These are phyloP conservation scores for Apoderus coryli DNA, from an alignment of 2,888 invertebrate genomes.

Conservation along the genomic window DNA sequence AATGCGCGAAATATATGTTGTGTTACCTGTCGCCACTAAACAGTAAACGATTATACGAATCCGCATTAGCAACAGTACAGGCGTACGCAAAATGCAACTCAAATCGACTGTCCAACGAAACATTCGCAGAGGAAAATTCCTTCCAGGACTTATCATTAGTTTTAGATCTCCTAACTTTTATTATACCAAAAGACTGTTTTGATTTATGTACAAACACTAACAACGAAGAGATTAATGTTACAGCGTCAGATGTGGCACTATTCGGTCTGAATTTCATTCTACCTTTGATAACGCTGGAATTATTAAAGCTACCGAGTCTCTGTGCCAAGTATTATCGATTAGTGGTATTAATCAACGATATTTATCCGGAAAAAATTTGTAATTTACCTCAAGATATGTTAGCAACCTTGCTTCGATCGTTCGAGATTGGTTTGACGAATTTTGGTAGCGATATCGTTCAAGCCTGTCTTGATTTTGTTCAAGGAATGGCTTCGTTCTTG, in stretches of 20 bases:
- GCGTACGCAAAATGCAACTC: conserved; percentile 52
- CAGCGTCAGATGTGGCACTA: conserved; percentile 48
- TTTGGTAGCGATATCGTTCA: conserved; percentile 42
- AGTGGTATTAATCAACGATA: conserved; percentile 48
- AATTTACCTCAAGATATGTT: conserved; percentile 36
- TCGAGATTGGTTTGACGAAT: conserved; percentile 44
- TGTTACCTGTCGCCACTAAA: conserved; percentile 45
- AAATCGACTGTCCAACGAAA: conserved; percentile 44
- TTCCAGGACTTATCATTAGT: conserved; percentile 64
- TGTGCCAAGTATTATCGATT: conserved; percentile 48
- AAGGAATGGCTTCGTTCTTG: conserved; percentile 37
- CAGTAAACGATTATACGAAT: conserved; percentile 47
- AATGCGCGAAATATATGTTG: conserved; percentile 55
- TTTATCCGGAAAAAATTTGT: conserved; percentile 47
- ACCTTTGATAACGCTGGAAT: conserved; percentile 55
- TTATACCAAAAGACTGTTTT: conserved; percentile 32
- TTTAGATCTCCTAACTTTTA: conserved; percentile 52
- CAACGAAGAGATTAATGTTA: conserved; percentile 27
- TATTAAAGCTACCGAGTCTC: conserved; percentile 53
- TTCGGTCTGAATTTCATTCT: conserved; percentile 55
- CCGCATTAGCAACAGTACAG: conserved; percentile 53
- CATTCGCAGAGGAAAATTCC: conserved; percentile 57
- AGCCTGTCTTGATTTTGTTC: conserved; percentile 44
- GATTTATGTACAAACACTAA: conserved; percentile 25
- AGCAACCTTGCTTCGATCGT: conserved; percentile 38